Evolutionary conservation across 2,888 invertebrate genomes (phyloP).

Genomic region (Drosophila cognata): DNA sequence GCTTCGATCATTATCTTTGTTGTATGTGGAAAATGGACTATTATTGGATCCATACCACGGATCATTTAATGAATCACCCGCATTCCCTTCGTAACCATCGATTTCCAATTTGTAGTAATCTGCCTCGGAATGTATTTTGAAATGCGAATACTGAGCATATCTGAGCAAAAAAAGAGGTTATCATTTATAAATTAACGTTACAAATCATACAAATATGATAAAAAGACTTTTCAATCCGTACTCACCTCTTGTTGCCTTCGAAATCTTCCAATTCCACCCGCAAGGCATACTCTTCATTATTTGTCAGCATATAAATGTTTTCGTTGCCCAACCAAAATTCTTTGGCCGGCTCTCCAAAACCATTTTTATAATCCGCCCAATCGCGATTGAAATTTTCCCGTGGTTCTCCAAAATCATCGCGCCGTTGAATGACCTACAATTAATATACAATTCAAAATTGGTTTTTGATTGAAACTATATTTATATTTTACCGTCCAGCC

Average conservation of each 20-base stretch:
- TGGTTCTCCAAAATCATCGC: constrained; percentile 94
- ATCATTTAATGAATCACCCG: constrained; percentile 95
- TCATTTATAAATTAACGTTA: not conserved
- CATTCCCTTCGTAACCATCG: constrained; percentile 95
- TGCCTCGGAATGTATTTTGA: constrained; percentile 95
- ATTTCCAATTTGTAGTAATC: constrained; percentile 97
- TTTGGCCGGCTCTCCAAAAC: constrained; percentile 95
- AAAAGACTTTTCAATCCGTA: not conserved
- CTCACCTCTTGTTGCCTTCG: constrained; percentile 94
- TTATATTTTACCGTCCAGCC: constrained; percentile 93
- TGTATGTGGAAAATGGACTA: constrained; percentile 96
- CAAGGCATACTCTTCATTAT: constrained; percentile 95
- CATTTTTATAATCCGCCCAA: constrained; percentile 97
- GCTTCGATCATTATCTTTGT: constrained; percentile 96
- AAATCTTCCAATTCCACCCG: constrained; percentile 96
- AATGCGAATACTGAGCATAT: constrained; percentile 95
- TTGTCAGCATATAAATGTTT: constrained; percentile 96
- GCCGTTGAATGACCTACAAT: constrained; percentile 92
- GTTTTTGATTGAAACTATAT: not conserved
- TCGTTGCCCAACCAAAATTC: constrained; percentile 97
- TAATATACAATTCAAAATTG: not conserved
- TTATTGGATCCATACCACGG: constrained; percentile 98
- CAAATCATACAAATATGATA: not conserved
- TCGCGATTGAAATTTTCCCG: constrained; percentile 96
- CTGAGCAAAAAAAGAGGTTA: constrained; percentile 85